Evolutionary conservation across 2,797 vertebrate species (phyloP), one percentile per base, ranked within the genome.

Genomic region (Galaxias olidus): DNA sequence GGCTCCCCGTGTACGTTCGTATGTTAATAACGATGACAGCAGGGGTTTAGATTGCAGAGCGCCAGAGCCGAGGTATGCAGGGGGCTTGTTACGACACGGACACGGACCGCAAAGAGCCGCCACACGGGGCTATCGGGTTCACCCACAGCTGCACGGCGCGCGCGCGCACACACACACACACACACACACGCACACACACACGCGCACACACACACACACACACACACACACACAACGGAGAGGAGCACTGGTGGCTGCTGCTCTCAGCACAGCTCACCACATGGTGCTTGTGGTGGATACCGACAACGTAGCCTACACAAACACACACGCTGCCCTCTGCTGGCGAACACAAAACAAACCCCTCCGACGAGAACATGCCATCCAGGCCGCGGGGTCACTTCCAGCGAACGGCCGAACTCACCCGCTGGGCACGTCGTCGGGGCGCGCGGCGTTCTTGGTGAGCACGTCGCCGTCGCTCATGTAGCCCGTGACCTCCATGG

Each of bases 381-480:
- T 1, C 13, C 12, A 10, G 58, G 41, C 12, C 0, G 15, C 4
- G 11, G 43, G 44, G 11, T n/a, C n/a, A n/a, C n/a, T n/a, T n/a
- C n/a, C n/a, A n/a, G n/a, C n/a, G n/a, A 20, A 1, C 1, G 44
- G 30, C 30, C 6, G 20, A 13, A 84, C 96, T 91, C 61, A 98
- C 97, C 97, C 97, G 0, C 97, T 99, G 0, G 93, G 93, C 80
- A 98, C 91, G 20, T 98, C 96, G 1, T 98, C 96, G 0, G 93
- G 74, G 15, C 94, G 86, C 1, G 95, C 74, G 0, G 94, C 86
- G 49, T 96, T 98, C 91, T 99, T 98, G 86, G 92, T 93, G 74
- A 99, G 89, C 65, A 99, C 95, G 0, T 98, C 97, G 4, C 97
- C 97, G 0, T 98, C 97, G 0, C 97, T 99, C 95, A 98, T 98